Evolutionary conservation across 2,888 invertebrate species (phyloP).

Genomic region (Platycnemis pennipes): DNA sequence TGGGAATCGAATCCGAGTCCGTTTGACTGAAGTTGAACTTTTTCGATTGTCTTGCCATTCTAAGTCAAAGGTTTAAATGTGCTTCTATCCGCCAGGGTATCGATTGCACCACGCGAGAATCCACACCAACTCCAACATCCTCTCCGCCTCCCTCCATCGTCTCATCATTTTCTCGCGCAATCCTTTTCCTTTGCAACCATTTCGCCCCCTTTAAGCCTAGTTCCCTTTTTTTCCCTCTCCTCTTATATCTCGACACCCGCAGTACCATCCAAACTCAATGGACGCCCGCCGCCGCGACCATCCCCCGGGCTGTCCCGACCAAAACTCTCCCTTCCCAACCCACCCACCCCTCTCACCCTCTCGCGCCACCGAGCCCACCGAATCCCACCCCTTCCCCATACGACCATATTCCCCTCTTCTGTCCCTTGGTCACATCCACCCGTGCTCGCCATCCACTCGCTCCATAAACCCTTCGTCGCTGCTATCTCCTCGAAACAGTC

Average conservation of each 20-base stretch:
- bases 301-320: background rate
- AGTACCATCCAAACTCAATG: background rate
- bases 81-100: too few species aligned
- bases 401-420: background rate
- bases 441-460: background rate
- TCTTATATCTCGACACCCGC: background rate
- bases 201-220: background rate
- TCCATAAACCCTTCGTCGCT: constrained; percentile 29
- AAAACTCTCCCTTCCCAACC: background rate
- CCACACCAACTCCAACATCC: too few species aligned
- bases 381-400: background rate
- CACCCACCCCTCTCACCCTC: background rate
- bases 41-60: too few species aligned
- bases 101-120: too few species aligned
- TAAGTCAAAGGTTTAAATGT: too few species aligned
- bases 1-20: too few species aligned
- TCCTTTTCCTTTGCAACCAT: background rate
- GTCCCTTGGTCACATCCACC: too few species aligned
- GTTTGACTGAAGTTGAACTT: too few species aligned
- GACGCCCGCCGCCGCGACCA: background rate
- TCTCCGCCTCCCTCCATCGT: background rate
- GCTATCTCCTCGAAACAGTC: constrained; percentile 58
- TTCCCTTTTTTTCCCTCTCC: background rate
- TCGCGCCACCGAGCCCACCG: background rate
- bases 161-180: background rate